Base-by-base conservation (phyloP, 2,888 invertebrate genomes). In the Steinernema scapterisci region DNA sequence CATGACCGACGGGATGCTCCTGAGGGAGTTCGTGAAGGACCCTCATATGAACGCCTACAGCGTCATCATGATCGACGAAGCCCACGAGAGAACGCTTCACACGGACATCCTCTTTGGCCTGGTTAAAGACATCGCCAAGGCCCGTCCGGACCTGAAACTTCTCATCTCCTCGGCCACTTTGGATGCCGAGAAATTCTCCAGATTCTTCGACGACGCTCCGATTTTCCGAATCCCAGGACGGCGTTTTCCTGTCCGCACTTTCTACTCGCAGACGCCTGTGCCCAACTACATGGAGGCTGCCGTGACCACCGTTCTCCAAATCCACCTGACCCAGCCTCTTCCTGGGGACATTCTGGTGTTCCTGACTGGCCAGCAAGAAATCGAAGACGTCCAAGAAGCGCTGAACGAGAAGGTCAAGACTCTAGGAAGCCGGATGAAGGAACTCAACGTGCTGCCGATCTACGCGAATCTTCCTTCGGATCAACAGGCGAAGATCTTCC, bases 81-180 rank as follows among this genome's bases (percentile, higher is more conserved):
- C 95, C 0, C 97, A 97, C 87, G 97, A 97, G 88, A 90, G 97
- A 52, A 93, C 93, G 0, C 91, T 95, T 72, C 91, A 95, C 88
- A 95, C 96, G 0, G 97, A 97, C 86, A 93, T 97, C 43, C 90
- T 95, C 0, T 92, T 97, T 91, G 96, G 96, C 0, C 90, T 97
- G 0, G 88, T 97, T 73, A 95, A 95, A 88, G 97, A 97, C 90
- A 77, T 84, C 7, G 78, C 81, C 73, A 76, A 76, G 43, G 63
- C 81, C 7, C 77, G 85, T 3, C 80, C 71, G 9, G 83, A 85
- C 76, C 75, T 85, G 25, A 25, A 81, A 9, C 76, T 85, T n/a
- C 80, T 97, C 1, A 92, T 97, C 27, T 93, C 95, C 2, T n/a
- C 7, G 5, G 23, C 73, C 23, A 46, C 45, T 21, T 13, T 75